Evolutionary conservation across 2,888 invertebrate genomes (phyloP).

Genomic region (Drosophila sordidapex): DNA sequence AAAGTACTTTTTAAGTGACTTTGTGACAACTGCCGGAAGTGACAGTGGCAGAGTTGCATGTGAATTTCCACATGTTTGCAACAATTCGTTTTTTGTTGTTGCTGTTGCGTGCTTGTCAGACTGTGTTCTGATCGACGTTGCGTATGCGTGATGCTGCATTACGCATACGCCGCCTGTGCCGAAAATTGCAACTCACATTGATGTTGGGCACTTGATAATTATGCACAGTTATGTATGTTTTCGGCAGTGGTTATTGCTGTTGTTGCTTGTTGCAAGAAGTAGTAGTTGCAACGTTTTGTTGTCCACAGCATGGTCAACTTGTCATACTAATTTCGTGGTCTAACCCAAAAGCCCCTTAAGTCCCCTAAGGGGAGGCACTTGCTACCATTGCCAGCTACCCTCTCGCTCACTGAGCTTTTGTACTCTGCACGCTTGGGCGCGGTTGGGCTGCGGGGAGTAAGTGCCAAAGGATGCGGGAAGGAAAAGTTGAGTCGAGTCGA

Average conservation of each 20-base stretch:
- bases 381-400: not conserved
- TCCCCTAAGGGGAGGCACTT: constrained; percentile 8
- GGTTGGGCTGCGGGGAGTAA: not conserved
- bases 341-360: constrained; percentile 8
- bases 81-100: not conserved
- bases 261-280: constrained; percentile 23
- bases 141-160: constrained; percentile 60
- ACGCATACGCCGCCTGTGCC: constrained; percentile 53
- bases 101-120: not conserved
- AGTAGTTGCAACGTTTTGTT: constrained; percentile 34
- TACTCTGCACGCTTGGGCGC: constrained; percentile 22
- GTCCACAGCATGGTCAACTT: constrained; percentile 67
- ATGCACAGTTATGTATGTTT: constrained; percentile 40
- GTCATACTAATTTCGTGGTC: constrained; percentile 71
- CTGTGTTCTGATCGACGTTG: constrained; percentile 30
- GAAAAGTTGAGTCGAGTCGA: not conserved
- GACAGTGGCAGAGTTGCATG: not conserved
- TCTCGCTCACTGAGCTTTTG: constrained; percentile 31
- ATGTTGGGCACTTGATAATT: constrained; percentile 63
- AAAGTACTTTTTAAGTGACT: constrained; percentile 30
- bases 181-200: constrained; percentile 10
- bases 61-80: constrained; percentile 14
- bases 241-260: constrained; percentile 21
- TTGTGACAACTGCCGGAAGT: constrained; percentile 17
- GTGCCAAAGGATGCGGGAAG: not conserved